A percentile compares a stretch with the other conserved stretches of the same genome.
Conservation (phyloP, 2,113 vertebrate species). For the Crotalus viridis region DNA sequence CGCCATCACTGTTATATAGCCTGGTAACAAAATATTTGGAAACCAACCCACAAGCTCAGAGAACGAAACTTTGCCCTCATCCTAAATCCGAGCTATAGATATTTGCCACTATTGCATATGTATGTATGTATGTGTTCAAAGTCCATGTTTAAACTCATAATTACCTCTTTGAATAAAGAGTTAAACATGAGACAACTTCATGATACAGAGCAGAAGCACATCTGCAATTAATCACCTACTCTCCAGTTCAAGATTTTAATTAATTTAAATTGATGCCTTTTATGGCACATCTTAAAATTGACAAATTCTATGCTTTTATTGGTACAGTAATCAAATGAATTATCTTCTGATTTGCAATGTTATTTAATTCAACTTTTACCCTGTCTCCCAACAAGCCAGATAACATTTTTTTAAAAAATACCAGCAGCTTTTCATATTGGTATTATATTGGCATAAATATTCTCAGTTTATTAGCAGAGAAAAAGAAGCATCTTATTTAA, state of each 20-base stretch:
- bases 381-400: background rate
- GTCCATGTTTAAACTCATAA: conserved; percentile 1
- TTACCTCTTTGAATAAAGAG: background rate
- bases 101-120: too few species aligned
- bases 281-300: background rate
- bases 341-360: background rate
- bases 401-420: background rate
- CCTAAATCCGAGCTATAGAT: too few species aligned
- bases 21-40: too few species aligned
- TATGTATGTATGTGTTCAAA: background rate
- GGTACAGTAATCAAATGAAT: background rate
- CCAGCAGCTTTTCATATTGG: background rate
- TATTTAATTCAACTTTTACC: background rate
- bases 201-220: background rate
- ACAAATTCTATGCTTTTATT: background rate
- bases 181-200: background rate
- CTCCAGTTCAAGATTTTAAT: background rate
- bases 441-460: background rate
- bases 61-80: too few species aligned
- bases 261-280: background rate
- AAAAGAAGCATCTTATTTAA: background rate
- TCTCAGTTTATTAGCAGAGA: background rate
- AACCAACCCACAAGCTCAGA: too few species aligned
- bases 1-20: too few species aligned
- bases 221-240: background rate